phyloP scores from a whole-genome alignment of 2,888 invertebrate species.

The Leptopterna dolabrata region DNA sequence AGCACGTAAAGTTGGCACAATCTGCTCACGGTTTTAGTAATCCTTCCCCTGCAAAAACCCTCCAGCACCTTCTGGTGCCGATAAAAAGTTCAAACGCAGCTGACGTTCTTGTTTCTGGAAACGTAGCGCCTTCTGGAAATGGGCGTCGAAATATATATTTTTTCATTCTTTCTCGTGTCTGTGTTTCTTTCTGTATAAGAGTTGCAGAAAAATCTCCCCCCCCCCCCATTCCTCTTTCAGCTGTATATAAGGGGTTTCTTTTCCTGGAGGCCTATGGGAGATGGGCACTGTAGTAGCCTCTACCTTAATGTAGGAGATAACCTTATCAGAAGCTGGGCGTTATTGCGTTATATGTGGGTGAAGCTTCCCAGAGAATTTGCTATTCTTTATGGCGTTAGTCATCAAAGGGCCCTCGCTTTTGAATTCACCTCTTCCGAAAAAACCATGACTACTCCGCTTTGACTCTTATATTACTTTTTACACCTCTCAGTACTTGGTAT shows the following conservation, averaged over 20 bases:
- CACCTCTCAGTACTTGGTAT: no score
- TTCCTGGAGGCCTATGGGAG: neutral
- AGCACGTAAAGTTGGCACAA: neutral
- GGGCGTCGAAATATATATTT: neutral
- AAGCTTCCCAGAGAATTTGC: neutral
- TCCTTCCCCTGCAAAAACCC: neutral
- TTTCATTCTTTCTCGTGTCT: neutral
- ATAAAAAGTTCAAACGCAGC: constrained; percentile 33
- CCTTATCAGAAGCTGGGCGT: constrained; percentile 12
- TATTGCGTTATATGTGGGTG: neutral
- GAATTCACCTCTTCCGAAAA: neutral
- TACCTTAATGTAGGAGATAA: constrained; percentile 17
- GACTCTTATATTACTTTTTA: neutral
- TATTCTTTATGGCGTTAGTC: constrained; percentile 14
- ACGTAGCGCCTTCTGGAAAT: no score
- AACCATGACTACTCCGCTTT: neutral
- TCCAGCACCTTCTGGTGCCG: neutral
- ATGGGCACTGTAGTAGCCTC: neutral
- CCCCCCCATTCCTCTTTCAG: neutral
- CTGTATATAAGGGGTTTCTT: neutral
- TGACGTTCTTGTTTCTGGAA: neutral
- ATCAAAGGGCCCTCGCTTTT: neutral
- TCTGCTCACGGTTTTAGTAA: neutral
- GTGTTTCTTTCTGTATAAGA: neutral
- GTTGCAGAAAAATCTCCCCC: neutral